phyloP scores from a whole-genome alignment of 2,888 invertebrate genomes.

The Hipparchia sbordonii region DNA sequence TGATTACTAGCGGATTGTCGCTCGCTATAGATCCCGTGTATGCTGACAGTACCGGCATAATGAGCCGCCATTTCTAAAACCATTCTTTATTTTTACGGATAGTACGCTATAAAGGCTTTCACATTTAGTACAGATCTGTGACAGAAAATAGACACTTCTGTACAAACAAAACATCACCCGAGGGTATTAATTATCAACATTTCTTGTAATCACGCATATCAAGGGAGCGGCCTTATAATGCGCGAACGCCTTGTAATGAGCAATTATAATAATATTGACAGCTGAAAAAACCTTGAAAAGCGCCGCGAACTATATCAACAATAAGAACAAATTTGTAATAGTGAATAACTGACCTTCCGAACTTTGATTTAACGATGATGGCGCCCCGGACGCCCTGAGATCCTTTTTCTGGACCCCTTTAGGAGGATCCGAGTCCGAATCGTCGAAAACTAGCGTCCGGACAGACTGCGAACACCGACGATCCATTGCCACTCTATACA shows the following conservation, averaged over 20 bases:
- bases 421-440: constrained; percentile 84
- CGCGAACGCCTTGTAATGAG: constrained; percentile 27
- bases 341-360: constrained; percentile 66
- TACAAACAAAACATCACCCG: neutral
- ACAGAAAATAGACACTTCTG: neutral
- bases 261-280: constrained; percentile 54
- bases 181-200: neutral
- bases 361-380: constrained; percentile 71
- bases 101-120: neutral
- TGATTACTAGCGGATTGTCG: too few relatives aligned
- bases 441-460: constrained; percentile 89
- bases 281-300: constrained; percentile 71
- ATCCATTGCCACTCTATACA: constrained; percentile 75
- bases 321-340: constrained; percentile 41
- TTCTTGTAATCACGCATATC: neutral
- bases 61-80: too few relatives aligned
- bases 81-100: too few relatives aligned
- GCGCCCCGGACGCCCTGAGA: constrained; percentile 61
- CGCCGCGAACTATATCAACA: constrained; percentile 52
- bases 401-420: constrained; percentile 73
- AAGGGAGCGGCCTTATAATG: neutral
- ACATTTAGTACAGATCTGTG: neutral
- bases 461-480: constrained; percentile 87
- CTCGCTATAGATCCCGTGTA: too few relatives aligned
- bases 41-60: too few relatives aligned